These are phyloP conservation scores for Lordiphosa stackelbergi DNA, from an alignment of 1,140 invertebrate genomes.

Conservation along the genomic window DNA sequence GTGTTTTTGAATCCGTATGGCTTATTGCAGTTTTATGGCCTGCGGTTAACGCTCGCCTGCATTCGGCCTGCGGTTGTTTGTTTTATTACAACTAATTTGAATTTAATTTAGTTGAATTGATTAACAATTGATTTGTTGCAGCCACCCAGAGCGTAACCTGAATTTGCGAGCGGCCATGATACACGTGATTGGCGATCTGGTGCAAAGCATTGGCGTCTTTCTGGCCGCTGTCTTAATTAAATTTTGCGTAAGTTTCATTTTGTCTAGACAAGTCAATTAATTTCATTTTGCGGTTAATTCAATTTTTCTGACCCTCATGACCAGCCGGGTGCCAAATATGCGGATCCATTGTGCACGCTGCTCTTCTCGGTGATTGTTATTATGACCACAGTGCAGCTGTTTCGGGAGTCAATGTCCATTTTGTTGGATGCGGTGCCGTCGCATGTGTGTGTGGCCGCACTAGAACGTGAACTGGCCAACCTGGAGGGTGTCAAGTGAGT, in stretches of 20 bases:
- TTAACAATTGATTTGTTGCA: constrained; percentile 16
- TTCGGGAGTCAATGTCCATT: constrained; percentile 86
- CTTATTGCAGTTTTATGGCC: no score
- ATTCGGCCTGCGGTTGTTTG: constrained; percentile 22
- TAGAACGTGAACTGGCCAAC: constrained; percentile 79
- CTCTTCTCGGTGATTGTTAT: constrained; percentile 91
- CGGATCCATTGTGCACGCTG: constrained; percentile 93
- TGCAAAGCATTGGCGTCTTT: constrained; percentile 92
- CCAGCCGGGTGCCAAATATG: constrained; percentile 86
- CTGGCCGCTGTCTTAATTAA: constrained; percentile 90
- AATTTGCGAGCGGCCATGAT: constrained; percentile 94
- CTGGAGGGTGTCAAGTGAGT: constrained; percentile 82
- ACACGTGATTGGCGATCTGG: constrained; percentile 93
- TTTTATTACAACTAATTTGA: constrained; percentile 43
- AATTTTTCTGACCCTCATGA: constrained; percentile 14
- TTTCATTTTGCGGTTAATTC: constrained; percentile 19
- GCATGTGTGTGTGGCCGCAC: constrained; percentile 77
- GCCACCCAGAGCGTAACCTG: constrained; percentile 80
- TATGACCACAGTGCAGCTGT: constrained; percentile 86
- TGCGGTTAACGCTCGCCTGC: no score
- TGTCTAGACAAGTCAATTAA: constrained; percentile 37
- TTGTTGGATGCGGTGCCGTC: constrained; percentile 88
- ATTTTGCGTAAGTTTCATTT: constrained; percentile 83
- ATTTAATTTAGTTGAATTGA: constrained; percentile 37
- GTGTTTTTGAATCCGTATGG: no score